phyloP scores from a whole-genome alignment of 2,113 vertebrate species.

The Plestiodon gilberti region DNA sequence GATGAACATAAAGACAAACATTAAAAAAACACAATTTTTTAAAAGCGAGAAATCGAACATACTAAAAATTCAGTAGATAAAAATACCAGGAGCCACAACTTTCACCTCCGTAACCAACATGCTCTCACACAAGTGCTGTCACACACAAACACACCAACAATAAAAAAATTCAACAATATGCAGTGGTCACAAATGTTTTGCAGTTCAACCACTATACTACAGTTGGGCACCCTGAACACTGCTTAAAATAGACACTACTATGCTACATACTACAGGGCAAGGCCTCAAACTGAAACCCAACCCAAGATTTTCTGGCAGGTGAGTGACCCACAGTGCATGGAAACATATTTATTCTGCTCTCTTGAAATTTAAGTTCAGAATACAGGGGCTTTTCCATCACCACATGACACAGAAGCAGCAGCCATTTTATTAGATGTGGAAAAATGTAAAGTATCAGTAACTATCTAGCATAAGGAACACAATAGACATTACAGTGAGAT shows the following conservation, averaged over 20 bases:
- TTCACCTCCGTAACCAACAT: background rate
- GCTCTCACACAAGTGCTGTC: background rate
- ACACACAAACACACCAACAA: background rate
- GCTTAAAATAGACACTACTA: background rate
- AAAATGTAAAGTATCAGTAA: background rate
- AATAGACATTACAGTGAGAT: background rate
- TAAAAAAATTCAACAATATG: background rate
- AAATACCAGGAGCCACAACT: no score
- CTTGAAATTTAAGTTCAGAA: background rate
- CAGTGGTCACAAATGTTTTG: background rate
- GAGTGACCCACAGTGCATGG: background rate
- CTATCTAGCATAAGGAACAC: background rate
- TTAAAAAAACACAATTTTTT: no score
- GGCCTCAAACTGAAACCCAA: background rate
- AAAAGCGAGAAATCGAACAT: no score
- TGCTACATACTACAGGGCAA: background rate
- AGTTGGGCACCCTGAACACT: background rate
- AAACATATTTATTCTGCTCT: background rate
- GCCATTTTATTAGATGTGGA: background rate
- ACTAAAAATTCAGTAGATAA: no score
- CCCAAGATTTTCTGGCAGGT: background rate
- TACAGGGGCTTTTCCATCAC: background rate
- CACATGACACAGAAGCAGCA: background rate
- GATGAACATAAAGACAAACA: no score
- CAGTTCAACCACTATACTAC: background rate